Percentiles rank a stretch among this genome's conserved stretches.
Evolutionary conservation across 2,797 vertebrate genomes (phyloP).

Genomic region (Adrianichthys oophorus): DNA sequence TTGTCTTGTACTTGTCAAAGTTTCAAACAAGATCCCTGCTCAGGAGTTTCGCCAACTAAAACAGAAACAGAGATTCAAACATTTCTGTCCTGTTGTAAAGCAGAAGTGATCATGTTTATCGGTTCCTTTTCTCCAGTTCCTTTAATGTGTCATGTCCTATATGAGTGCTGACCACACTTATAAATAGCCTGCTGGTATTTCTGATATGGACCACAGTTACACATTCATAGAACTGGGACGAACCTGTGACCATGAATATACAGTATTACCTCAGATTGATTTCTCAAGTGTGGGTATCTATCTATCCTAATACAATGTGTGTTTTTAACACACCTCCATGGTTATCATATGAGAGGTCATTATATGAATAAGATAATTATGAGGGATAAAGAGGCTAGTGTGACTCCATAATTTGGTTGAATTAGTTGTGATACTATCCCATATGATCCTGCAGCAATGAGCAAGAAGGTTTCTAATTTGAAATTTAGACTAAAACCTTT

Average conservation of each 20-base stretch:
- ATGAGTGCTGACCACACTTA: constrained; percentile 47
- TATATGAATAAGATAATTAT: constrained; percentile 14
- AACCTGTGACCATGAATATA: constrained; percentile 69
- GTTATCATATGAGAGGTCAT: constrained; percentile 7
- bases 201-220: constrained; percentile 66
- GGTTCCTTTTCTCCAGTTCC: constrained; percentile 8
- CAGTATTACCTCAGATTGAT: constrained; percentile 70
- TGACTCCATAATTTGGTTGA: constrained; percentile 32
- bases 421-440: constrained; percentile 35
- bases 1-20: constrained; percentile 29
- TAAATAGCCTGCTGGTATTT: constrained; percentile 67
- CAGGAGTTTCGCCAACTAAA: constrained; percentile 32
- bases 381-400: background rate
- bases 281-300: constrained; percentile 26
- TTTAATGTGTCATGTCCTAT: constrained; percentile 28
- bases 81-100: constrained; percentile 4
- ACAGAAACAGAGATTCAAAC: constrained; percentile 32
- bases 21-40: constrained; percentile 2
- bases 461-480: background rate
- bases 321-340: constrained; percentile 3
- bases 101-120: constrained; percentile 19
- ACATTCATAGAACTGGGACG: constrained; percentile 62
- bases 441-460: constrained; percentile 12
- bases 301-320: constrained; percentile 31
- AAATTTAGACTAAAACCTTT: no score